phyloP scores from a whole-genome alignment of 1,140 invertebrate genomes.

The Hyphantria cunea region DNA sequence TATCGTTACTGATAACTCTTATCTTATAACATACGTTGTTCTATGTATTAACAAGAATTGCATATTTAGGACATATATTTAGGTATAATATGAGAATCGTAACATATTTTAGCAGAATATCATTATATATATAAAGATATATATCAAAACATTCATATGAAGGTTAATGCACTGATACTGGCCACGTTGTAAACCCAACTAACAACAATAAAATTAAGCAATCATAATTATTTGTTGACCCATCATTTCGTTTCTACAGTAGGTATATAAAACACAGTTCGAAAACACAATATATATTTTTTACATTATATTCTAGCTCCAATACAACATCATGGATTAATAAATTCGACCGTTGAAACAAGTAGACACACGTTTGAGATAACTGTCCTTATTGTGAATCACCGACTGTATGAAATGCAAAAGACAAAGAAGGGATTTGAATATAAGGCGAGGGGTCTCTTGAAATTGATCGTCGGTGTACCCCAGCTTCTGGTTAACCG shows the following conservation, averaged over 20 bases:
- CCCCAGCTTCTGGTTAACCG: constrained; percentile 74
- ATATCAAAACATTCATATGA: constrained; percentile 7
- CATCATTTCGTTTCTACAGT: constrained; percentile 10
- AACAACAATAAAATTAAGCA: constrained; percentile 2
- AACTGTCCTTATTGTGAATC: constrained; percentile 53
- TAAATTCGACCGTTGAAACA: constrained; percentile 24
- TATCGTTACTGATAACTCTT: constrained; percentile 72
- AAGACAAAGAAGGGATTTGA: constrained; percentile 78
- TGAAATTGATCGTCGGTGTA: constrained; percentile 76
- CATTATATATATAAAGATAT: background rate
- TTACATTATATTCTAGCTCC: constrained; percentile 1
- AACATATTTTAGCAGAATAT: background rate
- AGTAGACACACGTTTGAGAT: constrained; percentile 29
- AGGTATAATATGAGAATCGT: background rate
- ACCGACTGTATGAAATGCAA: constrained; percentile 67
- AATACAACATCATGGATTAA: constrained; percentile 9
- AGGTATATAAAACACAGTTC: background rate
- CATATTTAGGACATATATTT: constrained; percentile 32
- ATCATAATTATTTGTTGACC: constrained; percentile 17
- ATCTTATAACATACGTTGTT: constrained; percentile 54
- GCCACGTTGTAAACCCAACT: constrained; percentile 3
- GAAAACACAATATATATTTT: background rate
- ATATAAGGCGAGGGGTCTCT: constrained; percentile 71
- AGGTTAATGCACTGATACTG: constrained; percentile 13
- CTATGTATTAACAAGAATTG: constrained; percentile 38